phyloP scores from a whole-genome alignment of 2,797 vertebrate species.

The Tympanoctomys barrerae region DNA sequence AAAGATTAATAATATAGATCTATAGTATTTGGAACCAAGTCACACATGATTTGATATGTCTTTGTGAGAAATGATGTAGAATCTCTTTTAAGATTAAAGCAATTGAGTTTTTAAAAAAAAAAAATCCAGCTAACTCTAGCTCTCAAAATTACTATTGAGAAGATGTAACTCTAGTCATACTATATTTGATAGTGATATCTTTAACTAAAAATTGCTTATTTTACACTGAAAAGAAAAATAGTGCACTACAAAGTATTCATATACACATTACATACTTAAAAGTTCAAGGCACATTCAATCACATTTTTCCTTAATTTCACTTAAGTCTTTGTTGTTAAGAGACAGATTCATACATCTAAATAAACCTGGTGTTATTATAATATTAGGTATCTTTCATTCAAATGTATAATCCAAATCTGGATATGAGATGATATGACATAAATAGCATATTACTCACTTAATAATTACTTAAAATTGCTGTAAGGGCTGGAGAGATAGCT shows the following conservation, averaged over 20 bases:
- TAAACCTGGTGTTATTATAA: neutral
- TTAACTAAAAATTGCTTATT: slow-evolving; percentile 59
- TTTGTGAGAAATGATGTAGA: slow-evolving; percentile 65
- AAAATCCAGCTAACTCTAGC: slow-evolving; percentile 62
- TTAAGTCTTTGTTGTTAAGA: slow-evolving; percentile 21
- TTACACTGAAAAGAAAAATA: slow-evolving; percentile 49
- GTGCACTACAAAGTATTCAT: neutral
- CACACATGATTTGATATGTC: slow-evolving; percentile 73
- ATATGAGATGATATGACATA: neutral
- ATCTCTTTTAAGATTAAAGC: slow-evolving; percentile 70
- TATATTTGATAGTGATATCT: slow-evolving; percentile 11
- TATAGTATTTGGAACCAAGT: slow-evolving; percentile 67
- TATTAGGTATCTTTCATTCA: slow-evolving; percentile 34
- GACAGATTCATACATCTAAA: neutral
- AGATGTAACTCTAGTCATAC: slow-evolving; percentile 45
- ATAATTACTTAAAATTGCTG: slow-evolving; percentile 54
- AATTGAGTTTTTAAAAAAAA: slow-evolving; percentile 9
- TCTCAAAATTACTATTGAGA: slow-evolving; percentile 52
- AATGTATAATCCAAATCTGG: slow-evolving; percentile 22
- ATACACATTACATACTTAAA: neutral
- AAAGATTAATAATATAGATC: slow-evolving; percentile 73
- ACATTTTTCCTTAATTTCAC: slow-evolving; percentile 49
- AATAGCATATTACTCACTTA: slow-evolving; percentile 45
- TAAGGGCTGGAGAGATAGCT: neutral
- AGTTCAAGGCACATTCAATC: slow-evolving; percentile 4